Evolutionary conservation across 1,140 invertebrate species (phyloP).

Genomic region (Drosophila sechellia): DNA sequence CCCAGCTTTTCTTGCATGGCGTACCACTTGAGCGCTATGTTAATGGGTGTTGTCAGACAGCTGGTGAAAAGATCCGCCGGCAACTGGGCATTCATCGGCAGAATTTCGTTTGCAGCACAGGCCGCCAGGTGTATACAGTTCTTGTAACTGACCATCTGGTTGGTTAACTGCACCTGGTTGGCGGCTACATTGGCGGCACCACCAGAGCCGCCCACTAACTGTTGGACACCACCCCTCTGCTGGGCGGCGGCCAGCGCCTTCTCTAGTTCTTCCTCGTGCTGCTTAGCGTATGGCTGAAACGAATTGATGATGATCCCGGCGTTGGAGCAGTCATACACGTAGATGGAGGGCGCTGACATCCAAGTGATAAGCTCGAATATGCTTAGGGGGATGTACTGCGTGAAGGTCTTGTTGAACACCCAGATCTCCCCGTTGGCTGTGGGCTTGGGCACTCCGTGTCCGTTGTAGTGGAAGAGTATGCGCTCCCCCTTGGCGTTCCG

Average conservation of each 20-base stretch:
- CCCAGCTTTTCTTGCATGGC: constrained; percentile 92
- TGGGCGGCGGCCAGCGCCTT: constrained; percentile 84
- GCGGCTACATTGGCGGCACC: neutral
- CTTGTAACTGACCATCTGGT: constrained; percentile 87
- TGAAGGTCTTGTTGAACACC: constrained; percentile 99
- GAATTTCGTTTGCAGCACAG: constrained; percentile 94
- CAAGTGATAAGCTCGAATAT: constrained; percentile 99
- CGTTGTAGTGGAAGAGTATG: constrained; percentile 99
- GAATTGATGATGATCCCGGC: constrained; percentile 98
- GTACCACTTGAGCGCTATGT: constrained; percentile 98
- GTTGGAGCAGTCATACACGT: constrained; percentile 99
- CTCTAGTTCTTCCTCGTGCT: constrained; percentile 95
- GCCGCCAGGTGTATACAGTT: constrained; percentile 99
- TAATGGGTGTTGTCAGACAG: constrained; percentile 99
- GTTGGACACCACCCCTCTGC: constrained; percentile 26
- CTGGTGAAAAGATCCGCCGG: constrained; percentile 99
- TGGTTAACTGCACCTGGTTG: constrained; percentile 24
- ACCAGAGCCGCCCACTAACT: neutral
- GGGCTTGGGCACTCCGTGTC: constrained; percentile 99
- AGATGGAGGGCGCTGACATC: constrained; percentile 99
- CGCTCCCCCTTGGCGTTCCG: constrained; percentile 99
- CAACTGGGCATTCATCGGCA: constrained; percentile 98
- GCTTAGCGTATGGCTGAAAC: constrained; percentile 95
- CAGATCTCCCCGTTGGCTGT: constrained; percentile 99
- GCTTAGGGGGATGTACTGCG: constrained; percentile 99